Conservation (phyloP, 1,140 invertebrate genomes). For the Stegodyphus mimosarum region DNA sequence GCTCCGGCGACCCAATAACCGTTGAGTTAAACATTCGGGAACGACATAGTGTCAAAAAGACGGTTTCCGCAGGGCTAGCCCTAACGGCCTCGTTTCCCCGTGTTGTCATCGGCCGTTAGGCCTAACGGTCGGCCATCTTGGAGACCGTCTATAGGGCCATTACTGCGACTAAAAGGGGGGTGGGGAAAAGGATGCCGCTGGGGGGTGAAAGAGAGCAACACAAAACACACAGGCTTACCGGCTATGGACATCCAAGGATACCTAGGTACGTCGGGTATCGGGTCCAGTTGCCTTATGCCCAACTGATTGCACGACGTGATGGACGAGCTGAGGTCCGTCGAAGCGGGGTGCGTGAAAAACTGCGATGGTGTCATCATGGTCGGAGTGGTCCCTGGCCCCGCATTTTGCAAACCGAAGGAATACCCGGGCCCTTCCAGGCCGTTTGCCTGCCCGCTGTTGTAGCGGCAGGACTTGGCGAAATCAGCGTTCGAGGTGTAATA, state of each 20-base stretch:
- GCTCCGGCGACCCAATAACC: slow-evolving; percentile 22
- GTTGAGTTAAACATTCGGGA: slow-evolving; percentile 4
- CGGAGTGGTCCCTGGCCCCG: slow-evolving; percentile 71
- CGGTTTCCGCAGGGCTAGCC: not conserved
- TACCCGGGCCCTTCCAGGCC: slow-evolving; percentile 77
- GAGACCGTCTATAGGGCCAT: slow-evolving; percentile 35
- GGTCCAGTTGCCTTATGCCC: slow-evolving; percentile 69
- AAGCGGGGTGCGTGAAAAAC: slow-evolving; percentile 82
- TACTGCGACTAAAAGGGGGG: slow-evolving; percentile 22
- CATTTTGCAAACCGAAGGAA: slow-evolving; percentile 72
- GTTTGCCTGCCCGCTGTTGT: slow-evolving; percentile 71
- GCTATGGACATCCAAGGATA: slow-evolving; percentile 97
- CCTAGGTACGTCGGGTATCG: slow-evolving; percentile 83
- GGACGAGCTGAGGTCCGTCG: slow-evolving; percentile 74
- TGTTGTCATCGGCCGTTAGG: slow-evolving; percentile 58
- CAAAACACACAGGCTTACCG: slow-evolving; percentile 74
- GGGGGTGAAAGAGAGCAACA: not conserved
- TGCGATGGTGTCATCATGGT: slow-evolving; percentile 77
- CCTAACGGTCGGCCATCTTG: slow-evolving; percentile 61
- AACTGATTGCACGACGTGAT: slow-evolving; percentile 68
- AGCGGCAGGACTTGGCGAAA: slow-evolving; percentile 62
- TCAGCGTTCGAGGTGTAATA: slow-evolving; percentile 60
- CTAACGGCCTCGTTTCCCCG: not conserved
- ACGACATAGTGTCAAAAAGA: slow-evolving; percentile 43
- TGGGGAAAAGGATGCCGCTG: not conserved